Conservation (phyloP, 2,888 invertebrate species). For the Platycheirus albimanus region DNA sequence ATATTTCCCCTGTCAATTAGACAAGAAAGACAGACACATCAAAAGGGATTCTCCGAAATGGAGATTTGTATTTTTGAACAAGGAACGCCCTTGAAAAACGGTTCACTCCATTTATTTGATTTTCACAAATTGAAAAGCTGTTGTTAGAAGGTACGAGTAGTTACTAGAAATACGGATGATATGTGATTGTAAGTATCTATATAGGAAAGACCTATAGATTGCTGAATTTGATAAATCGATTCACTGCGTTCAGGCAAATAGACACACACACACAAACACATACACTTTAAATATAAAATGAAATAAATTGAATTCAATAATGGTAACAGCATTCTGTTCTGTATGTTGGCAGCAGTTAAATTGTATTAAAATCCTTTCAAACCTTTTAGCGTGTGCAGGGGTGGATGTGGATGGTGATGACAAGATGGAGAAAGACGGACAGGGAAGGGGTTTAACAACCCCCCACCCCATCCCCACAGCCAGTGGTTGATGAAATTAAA, state of each 20-base stretch:
- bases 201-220: conserved; percentile 1
- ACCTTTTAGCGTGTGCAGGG: conserved; percentile 43
- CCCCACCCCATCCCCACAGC: no score
- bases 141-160: no score
- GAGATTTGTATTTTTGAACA: conserved; percentile 29
- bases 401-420: not conserved
- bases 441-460: conserved; percentile 21
- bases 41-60: conserved; percentile 31
- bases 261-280: conserved; percentile 12
- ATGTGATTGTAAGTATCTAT: not conserved
- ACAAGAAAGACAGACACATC: conserved; percentile 22
- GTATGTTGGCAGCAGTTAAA: conserved; percentile 37
- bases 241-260: conserved; percentile 20
- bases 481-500: conserved; percentile 63
- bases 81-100: conserved; percentile 35
- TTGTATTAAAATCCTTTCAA: conserved; percentile 67
- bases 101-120: conserved; percentile 30
- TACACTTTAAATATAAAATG: conserved; percentile 15
- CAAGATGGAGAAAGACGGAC: not conserved
- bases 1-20: conserved; percentile 46
- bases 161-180: no score
- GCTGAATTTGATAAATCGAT: conserved; percentile 35
- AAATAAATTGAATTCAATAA: conserved; percentile 45
- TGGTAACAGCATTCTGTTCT: conserved; percentile 36
- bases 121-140: conserved; percentile 33